Evolutionary conservation across 2,888 invertebrate genomes (phyloP), one percentile per base, ranked within the genome.

Genomic region (Chelonus formosanus): DNA sequence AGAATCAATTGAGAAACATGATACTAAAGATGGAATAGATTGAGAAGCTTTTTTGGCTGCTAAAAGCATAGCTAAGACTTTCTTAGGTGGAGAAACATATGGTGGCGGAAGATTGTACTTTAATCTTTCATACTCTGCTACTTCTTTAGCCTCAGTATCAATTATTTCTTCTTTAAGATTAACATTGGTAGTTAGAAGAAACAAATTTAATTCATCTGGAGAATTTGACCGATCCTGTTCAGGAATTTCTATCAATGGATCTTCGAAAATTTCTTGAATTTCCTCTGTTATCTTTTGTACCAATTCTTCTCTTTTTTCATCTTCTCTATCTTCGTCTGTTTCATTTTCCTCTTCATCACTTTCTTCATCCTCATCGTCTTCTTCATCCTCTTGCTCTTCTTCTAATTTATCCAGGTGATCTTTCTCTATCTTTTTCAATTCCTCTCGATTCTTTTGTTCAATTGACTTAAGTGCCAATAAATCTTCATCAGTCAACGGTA

Each of bases 1-100:
- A 0, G 82, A 83, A 47, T 84, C 79, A 3, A 83, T 75, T 0
- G 84, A 83, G 70, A 83, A 84, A 69, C 82, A 72, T 2, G 84
- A 84, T 1, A 84, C 68, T 34, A 84, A 67, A 3, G 83, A 84
- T 10, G 78, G 79, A 5, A 77, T 71, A 3, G 84, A 84, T 56
- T 76, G 75, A 0, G 76, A 77, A 3, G 82, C 84, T 55, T 74
- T 72, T 67, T 84, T 84, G 0, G 80, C 77, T n/a, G 80, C 74
- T 3, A 81, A 50, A 5, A 84, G 74, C 20, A 75, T 68, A 5
- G 74, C 70, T 3, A 84, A 64, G 3, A 78, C 78, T 55, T 74
- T 75, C 35, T 75, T 78, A 0, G 78, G 74, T 0, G 80, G 80
- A 56, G 75, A 65, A 2, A 81, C 78, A 48, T 79, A 81, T 0